These are phyloP conservation scores for Cheiracanthium punctorium DNA, from an alignment of 2,888 invertebrate species.

Conservation along the genomic window DNA sequence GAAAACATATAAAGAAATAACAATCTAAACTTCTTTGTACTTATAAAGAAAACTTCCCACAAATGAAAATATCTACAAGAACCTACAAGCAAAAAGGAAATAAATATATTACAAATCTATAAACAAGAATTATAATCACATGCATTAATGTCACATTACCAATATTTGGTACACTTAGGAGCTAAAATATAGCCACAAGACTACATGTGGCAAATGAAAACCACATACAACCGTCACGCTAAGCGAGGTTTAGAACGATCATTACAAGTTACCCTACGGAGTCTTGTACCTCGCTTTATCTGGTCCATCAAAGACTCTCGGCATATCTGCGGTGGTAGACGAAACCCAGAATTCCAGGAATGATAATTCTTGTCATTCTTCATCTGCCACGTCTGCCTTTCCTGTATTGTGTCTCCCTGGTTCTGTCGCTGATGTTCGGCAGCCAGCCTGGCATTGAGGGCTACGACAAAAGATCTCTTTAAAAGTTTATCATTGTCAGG, in stretches of 20 bases:
- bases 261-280: constrained; percentile 80
- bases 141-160: constrained; percentile 4
- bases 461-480: constrained; percentile 69
- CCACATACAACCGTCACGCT: constrained; percentile 68
- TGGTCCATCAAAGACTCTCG: constrained; percentile 96
- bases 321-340: constrained; percentile 83
- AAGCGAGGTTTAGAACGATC: constrained; percentile 68
- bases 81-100: not conserved
- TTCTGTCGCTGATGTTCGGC: constrained; percentile 67
- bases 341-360: constrained; percentile 81
- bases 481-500: constrained; percentile 43
- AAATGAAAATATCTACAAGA: constrained; percentile 8
- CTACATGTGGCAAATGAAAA: constrained; percentile 71
- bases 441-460: constrained; percentile 83
- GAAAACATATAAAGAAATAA: not conserved
- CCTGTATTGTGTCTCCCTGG: constrained; percentile 20
- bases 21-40: constrained; percentile 5
- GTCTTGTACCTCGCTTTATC: constrained; percentile 88
- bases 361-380: constrained; percentile 74
- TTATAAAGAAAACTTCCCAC: not conserved
- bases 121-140: constrained; percentile 10
- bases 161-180: constrained; percentile 13
- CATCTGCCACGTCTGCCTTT: constrained; percentile 43
- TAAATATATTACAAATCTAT: constrained; percentile 5
- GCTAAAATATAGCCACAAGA: constrained; percentile 35